Base-by-base conservation (phyloP, 2,888 invertebrate genomes). In the Portevinia maculata region DNA sequence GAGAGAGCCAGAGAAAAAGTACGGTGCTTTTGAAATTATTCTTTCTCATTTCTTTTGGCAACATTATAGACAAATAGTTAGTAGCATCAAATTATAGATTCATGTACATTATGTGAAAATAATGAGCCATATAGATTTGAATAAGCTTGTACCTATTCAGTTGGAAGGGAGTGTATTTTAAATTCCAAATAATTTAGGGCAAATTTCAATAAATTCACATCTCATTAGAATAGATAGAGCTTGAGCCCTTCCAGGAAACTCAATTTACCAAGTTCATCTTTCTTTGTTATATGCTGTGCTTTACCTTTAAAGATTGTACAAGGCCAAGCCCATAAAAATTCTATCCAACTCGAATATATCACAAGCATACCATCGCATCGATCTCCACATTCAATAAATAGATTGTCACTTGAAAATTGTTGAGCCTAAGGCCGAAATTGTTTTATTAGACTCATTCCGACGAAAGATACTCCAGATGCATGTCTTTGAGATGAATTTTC, bases 401-500 rank as follows among this genome's bases (percentile, higher is more conserved):
- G 60, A 60, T 62, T 71, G 71, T 62, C 71, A 71, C 44, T 71
- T 9, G 71, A 71, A 62, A 53, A 53, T 44, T 32, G 37, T 53
- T 19, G 17, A 30, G 50, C 71, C 71, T n/a, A n/a, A n/a, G 60
- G 60, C 53, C 13, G 9, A 11, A 24, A 34, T 62, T 41, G 34
- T 44, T 62, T 41, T 52, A 1, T 13, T 39, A 41, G 70, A 70
- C 50, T 30, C 59, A 70, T 30, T 70, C 53, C 53, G 71, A 52
- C 70, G 70, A 70, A 70, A 59, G 39, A 62, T 28, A 53, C 50
- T 71, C 60, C 32, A 46, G 59, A 52, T 71, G 59, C 32, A 30
- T 21, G 39, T 24, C 24, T 24, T 24, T 24, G 2, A 24, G 19
- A 50, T 5, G 30, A 28, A 11, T 59, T 24, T 48, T 11, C 32